These are phyloP conservation scores for Phataginus tetradactyla DNA, from an alignment of 2,797 vertebrate genomes.

Conservation along the genomic window DNA sequence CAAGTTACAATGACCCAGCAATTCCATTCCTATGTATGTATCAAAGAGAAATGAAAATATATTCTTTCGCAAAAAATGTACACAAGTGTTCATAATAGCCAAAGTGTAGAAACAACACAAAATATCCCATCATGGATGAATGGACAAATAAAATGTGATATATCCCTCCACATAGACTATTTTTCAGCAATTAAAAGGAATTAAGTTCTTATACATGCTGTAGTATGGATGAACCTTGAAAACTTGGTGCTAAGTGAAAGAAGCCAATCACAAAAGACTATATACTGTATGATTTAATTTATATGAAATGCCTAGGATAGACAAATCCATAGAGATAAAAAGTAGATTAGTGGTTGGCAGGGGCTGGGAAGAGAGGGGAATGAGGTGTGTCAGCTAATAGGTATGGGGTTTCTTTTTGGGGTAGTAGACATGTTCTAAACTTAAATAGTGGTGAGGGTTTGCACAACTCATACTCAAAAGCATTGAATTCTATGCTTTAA, in stretches of 20 bases:
- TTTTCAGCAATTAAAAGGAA: conserved; percentile 19
- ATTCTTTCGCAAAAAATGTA: background rate
- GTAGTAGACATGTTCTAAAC: conserved; percentile 35
- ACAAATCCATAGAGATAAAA: conserved; percentile 9
- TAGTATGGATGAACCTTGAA: conserved; percentile 25
- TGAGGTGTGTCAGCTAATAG: background rate
- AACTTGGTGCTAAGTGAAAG: conserved; percentile 4
- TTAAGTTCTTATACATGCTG: background rate
- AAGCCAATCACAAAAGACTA: conserved; percentile 19
- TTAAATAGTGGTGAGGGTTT: conserved; percentile 7
- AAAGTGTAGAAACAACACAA: conserved; percentile 13
- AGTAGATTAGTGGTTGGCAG: conserved; percentile 7
- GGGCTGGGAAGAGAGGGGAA: background rate
- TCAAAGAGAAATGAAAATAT: conserved; percentile 24
- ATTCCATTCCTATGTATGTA: background rate
- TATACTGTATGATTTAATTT: background rate
- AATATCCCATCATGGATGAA: background rate
- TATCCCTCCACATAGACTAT: background rate
- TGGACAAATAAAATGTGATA: background rate
- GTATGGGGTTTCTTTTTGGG: background rate
- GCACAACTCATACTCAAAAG: conserved; percentile 10
- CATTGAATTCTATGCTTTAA: conserved; percentile 29
- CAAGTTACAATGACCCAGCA: conserved; percentile 4
- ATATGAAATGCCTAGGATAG: conserved; percentile 40
- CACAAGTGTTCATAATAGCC: conserved; percentile 5